These are phyloP conservation scores for Laticauda colubrina DNA, from an alignment of 2,113 vertebrate species.

Conservation along the genomic window DNA sequence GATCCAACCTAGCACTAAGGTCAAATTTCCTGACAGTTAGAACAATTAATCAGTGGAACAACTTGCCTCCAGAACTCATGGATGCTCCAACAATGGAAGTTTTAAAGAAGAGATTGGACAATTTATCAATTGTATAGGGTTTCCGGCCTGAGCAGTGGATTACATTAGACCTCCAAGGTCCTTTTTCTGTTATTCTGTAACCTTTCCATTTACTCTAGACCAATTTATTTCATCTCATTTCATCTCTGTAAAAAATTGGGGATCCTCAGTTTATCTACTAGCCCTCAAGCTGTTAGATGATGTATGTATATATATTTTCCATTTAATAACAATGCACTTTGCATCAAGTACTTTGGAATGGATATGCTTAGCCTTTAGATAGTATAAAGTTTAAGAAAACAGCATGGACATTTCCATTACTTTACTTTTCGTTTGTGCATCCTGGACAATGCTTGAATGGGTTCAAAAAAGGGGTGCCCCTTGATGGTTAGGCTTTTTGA, in stretches of 20 bases:
- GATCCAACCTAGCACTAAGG: not conserved
- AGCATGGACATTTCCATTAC: not conserved
- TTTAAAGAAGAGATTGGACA: not conserved
- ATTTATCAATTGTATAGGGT: not conserved
- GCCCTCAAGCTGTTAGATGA: not conserved
- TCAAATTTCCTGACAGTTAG: not conserved
- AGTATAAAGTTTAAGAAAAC: not conserved
- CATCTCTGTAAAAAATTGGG: not conserved
- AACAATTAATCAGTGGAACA: not conserved
- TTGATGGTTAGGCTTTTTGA: slow-evolving; percentile 48
- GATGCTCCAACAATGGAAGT: not conserved
- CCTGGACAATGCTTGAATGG: slow-evolving; percentile 29
- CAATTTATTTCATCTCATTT: not conserved
- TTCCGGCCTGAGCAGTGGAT: not conserved
- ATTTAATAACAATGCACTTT: not conserved
- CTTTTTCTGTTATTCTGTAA: not conserved
- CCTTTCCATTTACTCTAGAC: not conserved
- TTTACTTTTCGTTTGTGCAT: slow-evolving; percentile 10
- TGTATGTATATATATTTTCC: not conserved
- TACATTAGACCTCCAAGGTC: not conserved
- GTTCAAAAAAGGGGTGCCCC: slow-evolving; percentile 24
- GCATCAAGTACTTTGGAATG: not conserved
- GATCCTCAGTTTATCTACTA: slow-evolving; percentile 4
- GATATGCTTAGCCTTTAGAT: slow-evolving; percentile 8
- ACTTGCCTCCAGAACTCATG: not conserved